Evolutionary conservation across 2,113 vertebrate genomes (phyloP).

Genomic region (Apodemus speciosus): DNA sequence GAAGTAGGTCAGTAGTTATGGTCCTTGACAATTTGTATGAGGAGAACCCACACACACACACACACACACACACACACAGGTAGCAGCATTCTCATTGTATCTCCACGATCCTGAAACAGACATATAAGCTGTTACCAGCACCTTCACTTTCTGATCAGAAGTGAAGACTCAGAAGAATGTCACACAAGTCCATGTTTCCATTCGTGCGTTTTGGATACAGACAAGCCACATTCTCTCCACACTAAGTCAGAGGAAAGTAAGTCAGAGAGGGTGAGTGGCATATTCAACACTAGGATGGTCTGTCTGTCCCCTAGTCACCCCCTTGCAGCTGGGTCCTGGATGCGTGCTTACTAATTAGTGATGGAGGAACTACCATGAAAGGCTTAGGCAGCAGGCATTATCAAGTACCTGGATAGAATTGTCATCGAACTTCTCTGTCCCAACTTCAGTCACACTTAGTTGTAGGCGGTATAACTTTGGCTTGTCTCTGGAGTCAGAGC

Average conservation of each 20-base stretch:
- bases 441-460: slow-evolving; percentile 97
- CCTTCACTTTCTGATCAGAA: not conserved
- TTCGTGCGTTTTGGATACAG: not conserved
- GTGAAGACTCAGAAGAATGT: not conserved
- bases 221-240: not conserved
- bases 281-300: not conserved
- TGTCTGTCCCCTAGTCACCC: not conserved
- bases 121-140: not conserved
- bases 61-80: too few species aligned
- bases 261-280: too few species aligned
- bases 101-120: not conserved
- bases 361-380: accelerated
- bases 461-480: slow-evolving; percentile 99
- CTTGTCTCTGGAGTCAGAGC: slow-evolving; percentile 98
- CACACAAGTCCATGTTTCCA: not conserved
- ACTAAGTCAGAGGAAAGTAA: not conserved
- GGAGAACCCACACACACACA: not conserved
- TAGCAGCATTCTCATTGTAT: accelerated
- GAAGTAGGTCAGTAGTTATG: too few species aligned
- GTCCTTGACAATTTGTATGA: not conserved
- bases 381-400: too few species aligned
- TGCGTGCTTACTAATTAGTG: accelerated
- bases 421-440: slow-evolving; percentile 94
- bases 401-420: slow-evolving; percentile 94
- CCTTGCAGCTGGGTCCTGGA: not conserved